Conservation (phyloP, 2,113 vertebrate genomes). For the Cricetomys ansorgei region DNA sequence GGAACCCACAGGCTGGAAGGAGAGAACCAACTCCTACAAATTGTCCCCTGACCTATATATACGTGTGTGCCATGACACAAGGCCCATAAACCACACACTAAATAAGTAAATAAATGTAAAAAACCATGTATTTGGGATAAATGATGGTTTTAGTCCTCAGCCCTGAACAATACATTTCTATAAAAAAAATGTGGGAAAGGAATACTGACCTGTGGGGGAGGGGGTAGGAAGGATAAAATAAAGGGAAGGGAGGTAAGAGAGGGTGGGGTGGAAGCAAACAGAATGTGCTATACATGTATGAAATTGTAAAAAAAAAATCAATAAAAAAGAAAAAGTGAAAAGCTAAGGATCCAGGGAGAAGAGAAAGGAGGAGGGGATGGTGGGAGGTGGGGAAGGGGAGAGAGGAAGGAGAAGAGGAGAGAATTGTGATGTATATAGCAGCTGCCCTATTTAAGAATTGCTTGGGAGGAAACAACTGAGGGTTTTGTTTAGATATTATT, state of each 20-base stretch:
- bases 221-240: too few relatives aligned
- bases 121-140: background rate
- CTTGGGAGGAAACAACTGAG: background rate
- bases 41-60: too few relatives aligned
- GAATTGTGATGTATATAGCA: background rate
- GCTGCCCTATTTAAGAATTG: background rate
- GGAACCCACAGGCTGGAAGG: background rate
- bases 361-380: background rate
- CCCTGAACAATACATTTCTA: background rate
- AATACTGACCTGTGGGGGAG: background rate
- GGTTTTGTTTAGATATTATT: constrained; percentile 32
- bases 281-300: background rate
- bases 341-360: background rate
- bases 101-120: background rate
- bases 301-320: background rate
- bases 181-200: background rate
- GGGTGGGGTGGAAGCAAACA: background rate
- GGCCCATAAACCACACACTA: background rate
- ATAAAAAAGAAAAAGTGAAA: background rate
- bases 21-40: background rate
- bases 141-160: background rate
- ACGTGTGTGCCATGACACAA: background rate
- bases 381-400: background rate
- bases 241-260: background rate
- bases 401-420: background rate